These are phyloP conservation scores for Lycaena phlaeas DNA, from an alignment of 2,888 invertebrate species.

Conservation along the genomic window DNA sequence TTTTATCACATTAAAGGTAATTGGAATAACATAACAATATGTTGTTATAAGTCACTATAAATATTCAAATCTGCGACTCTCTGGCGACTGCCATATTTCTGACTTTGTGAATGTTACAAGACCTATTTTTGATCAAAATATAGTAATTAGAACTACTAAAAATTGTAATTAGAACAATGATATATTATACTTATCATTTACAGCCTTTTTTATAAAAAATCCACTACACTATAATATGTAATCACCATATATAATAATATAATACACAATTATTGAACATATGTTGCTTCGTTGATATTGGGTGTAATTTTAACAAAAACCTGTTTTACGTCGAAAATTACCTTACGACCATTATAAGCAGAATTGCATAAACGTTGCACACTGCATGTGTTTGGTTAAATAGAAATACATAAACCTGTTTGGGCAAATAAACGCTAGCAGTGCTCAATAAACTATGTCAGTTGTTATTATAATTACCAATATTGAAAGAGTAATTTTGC, in stretches of 20 bases:
- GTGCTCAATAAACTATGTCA: conserved; percentile 31
- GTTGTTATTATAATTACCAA: not conserved
- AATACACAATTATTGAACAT: conserved; percentile 24
- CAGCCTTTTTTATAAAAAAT: not conserved
- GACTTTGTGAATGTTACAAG: too few relatives aligned
- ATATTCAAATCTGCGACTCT: too few relatives aligned
- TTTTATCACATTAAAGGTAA: too few relatives aligned
- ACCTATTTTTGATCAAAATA: too few relatives aligned
- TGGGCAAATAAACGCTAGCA: conserved; percentile 44
- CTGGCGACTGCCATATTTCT: too few relatives aligned
- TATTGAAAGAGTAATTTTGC: not conserved
- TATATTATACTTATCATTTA: too few relatives aligned
- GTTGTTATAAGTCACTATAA: too few relatives aligned
- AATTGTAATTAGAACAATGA: too few relatives aligned
- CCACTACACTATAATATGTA: conserved; percentile 5
- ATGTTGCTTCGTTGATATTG: conserved; percentile 23
- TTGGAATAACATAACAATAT: too few relatives aligned
- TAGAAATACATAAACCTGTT: conserved; percentile 63
- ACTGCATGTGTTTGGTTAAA: conserved; percentile 59
- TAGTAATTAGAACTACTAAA: too few relatives aligned
- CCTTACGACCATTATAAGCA: conserved; percentile 45
- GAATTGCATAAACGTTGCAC: conserved; percentile 59
- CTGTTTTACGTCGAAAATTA: conserved; percentile 35
- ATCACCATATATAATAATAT: conserved; percentile 15
- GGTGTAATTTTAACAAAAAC: conserved; percentile 30